phyloP scores from a whole-genome alignment of 92 coral and sea anemone genomes.

The Paragorgia papillata region DNA sequence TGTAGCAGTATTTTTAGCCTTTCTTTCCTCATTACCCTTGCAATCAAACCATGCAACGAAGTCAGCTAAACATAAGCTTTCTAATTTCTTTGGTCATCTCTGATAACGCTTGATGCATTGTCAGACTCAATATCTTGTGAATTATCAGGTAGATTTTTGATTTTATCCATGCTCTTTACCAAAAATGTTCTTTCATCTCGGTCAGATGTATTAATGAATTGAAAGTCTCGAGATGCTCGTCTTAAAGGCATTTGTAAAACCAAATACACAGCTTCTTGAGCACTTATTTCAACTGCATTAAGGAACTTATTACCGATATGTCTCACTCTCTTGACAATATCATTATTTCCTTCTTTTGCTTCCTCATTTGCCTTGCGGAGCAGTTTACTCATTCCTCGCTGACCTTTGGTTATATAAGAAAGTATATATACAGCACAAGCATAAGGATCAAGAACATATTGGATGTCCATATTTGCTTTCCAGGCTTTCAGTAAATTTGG shows the following conservation, averaged over 20 bases:
- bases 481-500: slow-evolving; percentile 28
- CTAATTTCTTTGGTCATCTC: slow-evolving; percentile 60
- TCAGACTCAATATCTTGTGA: slow-evolving; percentile 72
- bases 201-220: slow-evolving; percentile 66
- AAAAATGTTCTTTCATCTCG: slow-evolving; percentile 73
- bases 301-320: slow-evolving; percentile 70
- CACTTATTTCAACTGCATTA: slow-evolving; percentile 72
- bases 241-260: slow-evolving; percentile 73
- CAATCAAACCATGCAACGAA: slow-evolving; percentile 69
- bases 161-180: slow-evolving; percentile 52
- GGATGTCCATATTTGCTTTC: no score
- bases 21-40: neutral
- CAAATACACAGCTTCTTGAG: slow-evolving; percentile 69
- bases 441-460: slow-evolving; percentile 31
- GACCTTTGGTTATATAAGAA: slow-evolving; percentile 69
- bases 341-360: slow-evolving; percentile 65
- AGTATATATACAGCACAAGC: slow-evolving; percentile 68
- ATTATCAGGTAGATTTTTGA: slow-evolving; percentile 65
- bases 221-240: slow-evolving; percentile 59
- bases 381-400: slow-evolving; percentile 73
- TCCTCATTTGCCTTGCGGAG: slow-evolving; percentile 62
- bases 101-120: slow-evolving; percentile 61
- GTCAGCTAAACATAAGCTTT: slow-evolving; percentile 65
- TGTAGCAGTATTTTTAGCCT: slow-evolving; percentile 3
- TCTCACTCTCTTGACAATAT: slow-evolving; percentile 50